Conservation (phyloP, 2,113 vertebrate genomes). For the Albula goreensis region DNA sequence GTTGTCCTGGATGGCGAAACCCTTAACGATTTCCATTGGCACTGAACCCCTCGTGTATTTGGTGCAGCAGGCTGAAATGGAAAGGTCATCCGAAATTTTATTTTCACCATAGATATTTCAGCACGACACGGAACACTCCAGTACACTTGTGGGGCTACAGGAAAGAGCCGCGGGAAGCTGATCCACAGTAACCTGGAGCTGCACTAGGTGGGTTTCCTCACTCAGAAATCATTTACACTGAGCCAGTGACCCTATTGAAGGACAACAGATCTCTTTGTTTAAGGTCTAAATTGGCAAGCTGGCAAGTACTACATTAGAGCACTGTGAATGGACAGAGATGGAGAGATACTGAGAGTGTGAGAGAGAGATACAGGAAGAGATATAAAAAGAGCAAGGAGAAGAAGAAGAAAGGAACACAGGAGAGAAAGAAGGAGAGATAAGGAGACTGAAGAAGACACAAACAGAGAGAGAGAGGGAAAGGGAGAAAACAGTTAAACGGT, state of each 20-base stretch:
- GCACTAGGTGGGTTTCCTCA: background rate
- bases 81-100: background rate
- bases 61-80: slow-evolving; percentile 14
- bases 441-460: background rate
- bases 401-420: background rate
- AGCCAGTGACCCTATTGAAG: background rate
- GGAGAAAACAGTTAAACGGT: background rate
- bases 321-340: no score
- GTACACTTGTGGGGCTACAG: background rate
- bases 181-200: background rate
- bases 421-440: background rate
- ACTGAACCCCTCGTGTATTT: background rate
- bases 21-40: slow-evolving; percentile 2
- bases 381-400: no score
- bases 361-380: no score
- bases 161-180: background rate
- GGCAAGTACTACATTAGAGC: no score
- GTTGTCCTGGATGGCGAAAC: slow-evolving; percentile 13
- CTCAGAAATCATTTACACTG: background rate
- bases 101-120: background rate
- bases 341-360: no score
- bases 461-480: background rate
- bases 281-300: no score
- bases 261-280: background rate
- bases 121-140: background rate